Conservation (phyloP, 1,140 invertebrate species). For the Nasonia vitripennis region DNA sequence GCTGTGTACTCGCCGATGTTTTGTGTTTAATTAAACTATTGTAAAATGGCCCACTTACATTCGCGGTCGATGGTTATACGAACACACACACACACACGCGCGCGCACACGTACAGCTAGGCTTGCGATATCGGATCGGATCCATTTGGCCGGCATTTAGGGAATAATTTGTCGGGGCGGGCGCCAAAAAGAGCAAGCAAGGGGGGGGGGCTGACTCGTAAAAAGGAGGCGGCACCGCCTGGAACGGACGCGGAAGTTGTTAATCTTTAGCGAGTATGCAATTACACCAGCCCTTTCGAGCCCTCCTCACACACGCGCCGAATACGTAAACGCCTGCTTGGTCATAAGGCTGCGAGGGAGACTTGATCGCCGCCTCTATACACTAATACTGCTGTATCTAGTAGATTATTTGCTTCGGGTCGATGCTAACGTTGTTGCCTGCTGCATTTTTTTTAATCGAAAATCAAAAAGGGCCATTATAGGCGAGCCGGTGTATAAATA, state of each 20-base stretch:
- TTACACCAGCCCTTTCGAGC: conserved; percentile 51
- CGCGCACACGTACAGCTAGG: too few relatives aligned
- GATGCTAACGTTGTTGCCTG: not conserved
- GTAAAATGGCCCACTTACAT: too few relatives aligned
- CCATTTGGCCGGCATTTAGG: conserved; percentile 13
- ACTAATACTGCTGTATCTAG: too few relatives aligned
- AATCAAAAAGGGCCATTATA: too few relatives aligned
- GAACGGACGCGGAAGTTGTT: conserved; percentile 56
- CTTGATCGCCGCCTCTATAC: not conserved
- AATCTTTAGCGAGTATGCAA: conserved; percentile 58
- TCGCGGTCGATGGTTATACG: too few relatives aligned
- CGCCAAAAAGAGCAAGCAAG: conserved; percentile 20
- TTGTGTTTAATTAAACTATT: too few relatives aligned
- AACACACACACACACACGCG: too few relatives aligned
- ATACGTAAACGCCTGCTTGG: not conserved
- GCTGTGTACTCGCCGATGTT: not conserved
- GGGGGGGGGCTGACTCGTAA: conserved; percentile 46
- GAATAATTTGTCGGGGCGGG: conserved; percentile 14
- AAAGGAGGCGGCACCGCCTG: conserved; percentile 42
- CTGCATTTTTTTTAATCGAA: not conserved
- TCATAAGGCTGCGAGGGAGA: too few relatives aligned
- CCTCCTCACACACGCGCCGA: not conserved
- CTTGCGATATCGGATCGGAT: conserved; percentile 26
- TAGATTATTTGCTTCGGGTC: not conserved
- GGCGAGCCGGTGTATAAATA: too few relatives aligned